Conservation (phyloP, 1,140 invertebrate genomes). For the Onthophagus taurus region DNA sequence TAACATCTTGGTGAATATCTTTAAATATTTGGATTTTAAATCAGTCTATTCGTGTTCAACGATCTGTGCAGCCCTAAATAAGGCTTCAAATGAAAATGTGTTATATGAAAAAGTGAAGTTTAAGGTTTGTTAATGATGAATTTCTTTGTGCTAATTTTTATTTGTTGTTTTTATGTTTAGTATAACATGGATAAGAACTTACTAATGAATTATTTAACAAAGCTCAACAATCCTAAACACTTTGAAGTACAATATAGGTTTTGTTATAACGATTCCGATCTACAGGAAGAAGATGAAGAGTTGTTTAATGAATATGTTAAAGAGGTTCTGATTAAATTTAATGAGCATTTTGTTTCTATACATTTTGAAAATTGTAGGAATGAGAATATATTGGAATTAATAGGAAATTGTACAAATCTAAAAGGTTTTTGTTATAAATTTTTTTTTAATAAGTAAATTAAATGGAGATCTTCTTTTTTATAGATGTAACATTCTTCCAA, state of each 20-base stretch:
- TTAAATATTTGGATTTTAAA: conserved; percentile 24
- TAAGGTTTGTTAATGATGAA: conserved; percentile 14
- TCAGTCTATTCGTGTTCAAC: conserved; percentile 20
- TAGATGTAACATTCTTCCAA: conserved; percentile 19
- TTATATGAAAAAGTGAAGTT: conserved; percentile 21
- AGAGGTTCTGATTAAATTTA: no score
- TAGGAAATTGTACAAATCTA: conserved; percentile 21
- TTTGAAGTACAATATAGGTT: conserved; percentile 22
- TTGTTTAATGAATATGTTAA: no score
- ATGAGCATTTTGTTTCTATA: conserved; percentile 17
- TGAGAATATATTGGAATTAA: conserved; percentile 19
- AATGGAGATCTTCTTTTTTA: conserved; percentile 4
- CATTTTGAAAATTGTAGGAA: conserved; percentile 23
- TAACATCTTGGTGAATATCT: conserved; percentile 21
- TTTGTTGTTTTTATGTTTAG: conserved; percentile 15
- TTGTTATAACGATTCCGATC: conserved; percentile 17
- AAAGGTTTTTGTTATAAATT: conserved; percentile 14
- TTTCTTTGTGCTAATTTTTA: neutral
- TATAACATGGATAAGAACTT: conserved; percentile 22
- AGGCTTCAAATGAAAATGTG: conserved; percentile 21
- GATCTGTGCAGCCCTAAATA: conserved; percentile 23
- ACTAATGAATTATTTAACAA: conserved; percentile 22
- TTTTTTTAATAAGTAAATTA: neutral
- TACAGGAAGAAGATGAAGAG: conserved; percentile 18
- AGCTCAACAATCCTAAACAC: conserved; percentile 19